Evolutionary conservation across 2,113 vertebrate genomes (phyloP).

Genomic region (Takifugu flavidus): DNA sequence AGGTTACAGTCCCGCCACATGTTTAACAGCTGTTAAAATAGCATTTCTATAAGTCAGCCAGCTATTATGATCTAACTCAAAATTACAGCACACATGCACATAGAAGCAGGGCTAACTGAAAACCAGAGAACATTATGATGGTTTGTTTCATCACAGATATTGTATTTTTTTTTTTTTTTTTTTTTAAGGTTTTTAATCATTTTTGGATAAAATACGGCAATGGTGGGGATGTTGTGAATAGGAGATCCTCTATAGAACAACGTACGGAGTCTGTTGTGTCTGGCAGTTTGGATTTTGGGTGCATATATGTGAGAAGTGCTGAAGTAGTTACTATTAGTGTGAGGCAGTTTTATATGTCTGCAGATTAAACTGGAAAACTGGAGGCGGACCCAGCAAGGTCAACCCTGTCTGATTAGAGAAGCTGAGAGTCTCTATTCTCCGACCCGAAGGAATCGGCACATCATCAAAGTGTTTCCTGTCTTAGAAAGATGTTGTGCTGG

Average conservation of each 20-base stretch:
- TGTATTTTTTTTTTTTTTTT: slow-evolving; percentile 10
- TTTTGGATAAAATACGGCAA: slow-evolving; percentile 51
- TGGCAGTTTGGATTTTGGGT: slow-evolving; percentile 64
- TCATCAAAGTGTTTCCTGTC: background rate
- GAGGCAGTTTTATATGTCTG: slow-evolving; percentile 10
- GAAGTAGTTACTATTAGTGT: slow-evolving; percentile 4
- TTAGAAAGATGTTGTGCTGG: too few species aligned
- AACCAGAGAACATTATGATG: slow-evolving; percentile 51
- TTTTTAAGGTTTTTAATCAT: background rate
- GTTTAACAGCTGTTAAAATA: slow-evolving; percentile 67
- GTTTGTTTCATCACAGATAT: slow-evolving; percentile 26
- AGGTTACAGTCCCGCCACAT: slow-evolving; percentile 73
- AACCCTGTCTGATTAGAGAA: too few species aligned
- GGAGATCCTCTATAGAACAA: slow-evolving; percentile 46
- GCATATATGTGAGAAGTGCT: slow-evolving; percentile 10
- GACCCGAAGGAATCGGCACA: too few species aligned
- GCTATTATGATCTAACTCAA: slow-evolving; percentile 76
- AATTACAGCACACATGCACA: slow-evolving; percentile 83
- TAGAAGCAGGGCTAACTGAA: slow-evolving; percentile 82
- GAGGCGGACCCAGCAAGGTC: background rate
- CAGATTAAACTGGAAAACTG: background rate
- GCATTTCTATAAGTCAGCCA: slow-evolving; percentile 68
- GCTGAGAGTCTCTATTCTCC: too few species aligned
- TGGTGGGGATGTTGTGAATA: slow-evolving; percentile 7
- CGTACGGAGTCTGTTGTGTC: slow-evolving; percentile 39